phyloP scores from a whole-genome alignment of 1,140 invertebrate genomes.

The Sinella curviseta region DNA sequence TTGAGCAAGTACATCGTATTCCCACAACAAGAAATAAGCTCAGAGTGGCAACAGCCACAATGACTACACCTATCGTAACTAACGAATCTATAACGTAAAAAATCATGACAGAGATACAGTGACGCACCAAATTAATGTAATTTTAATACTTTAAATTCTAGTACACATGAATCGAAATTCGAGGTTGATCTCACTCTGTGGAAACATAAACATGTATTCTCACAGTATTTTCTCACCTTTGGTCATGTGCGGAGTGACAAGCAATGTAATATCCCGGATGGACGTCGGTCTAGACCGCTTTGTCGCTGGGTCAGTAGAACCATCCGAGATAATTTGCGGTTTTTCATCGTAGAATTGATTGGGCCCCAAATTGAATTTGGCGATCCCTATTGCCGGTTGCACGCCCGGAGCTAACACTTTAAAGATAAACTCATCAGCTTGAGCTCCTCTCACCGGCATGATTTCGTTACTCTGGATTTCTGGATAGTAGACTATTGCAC shows the following conservation, averaged over 20 bases:
- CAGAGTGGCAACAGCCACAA: constrained; percentile 41
- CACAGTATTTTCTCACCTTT: too few relatives aligned
- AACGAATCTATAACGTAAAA: too few relatives aligned
- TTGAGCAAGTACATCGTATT: constrained; percentile 47
- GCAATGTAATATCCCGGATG: constrained; percentile 36
- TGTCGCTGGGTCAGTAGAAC: constrained; percentile 47
- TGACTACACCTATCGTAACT: constrained; percentile 43
- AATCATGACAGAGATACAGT: too few relatives aligned
- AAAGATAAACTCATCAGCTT: constrained; percentile 49
- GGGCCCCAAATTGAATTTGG: constrained; percentile 46
- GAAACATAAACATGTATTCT: too few relatives aligned
- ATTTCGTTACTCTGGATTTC: constrained; percentile 22
- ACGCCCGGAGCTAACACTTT: constrained; percentile 48
- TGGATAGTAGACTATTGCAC: constrained; percentile 45
- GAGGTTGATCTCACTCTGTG: too few relatives aligned
- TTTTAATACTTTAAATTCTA: too few relatives aligned
- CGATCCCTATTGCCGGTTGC: constrained; percentile 48
- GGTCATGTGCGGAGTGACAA: constrained; percentile 47
- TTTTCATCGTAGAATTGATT: constrained; percentile 43
- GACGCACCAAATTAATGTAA: too few relatives aligned
- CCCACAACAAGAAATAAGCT: constrained; percentile 47
- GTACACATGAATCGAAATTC: too few relatives aligned
- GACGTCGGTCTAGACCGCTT: constrained; percentile 32
- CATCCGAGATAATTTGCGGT: constrained; percentile 48
- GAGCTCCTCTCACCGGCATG: constrained; percentile 14